phyloP scores from a whole-genome alignment of 2,888 invertebrate genomes.

The Leistus spinibarbis region DNA sequence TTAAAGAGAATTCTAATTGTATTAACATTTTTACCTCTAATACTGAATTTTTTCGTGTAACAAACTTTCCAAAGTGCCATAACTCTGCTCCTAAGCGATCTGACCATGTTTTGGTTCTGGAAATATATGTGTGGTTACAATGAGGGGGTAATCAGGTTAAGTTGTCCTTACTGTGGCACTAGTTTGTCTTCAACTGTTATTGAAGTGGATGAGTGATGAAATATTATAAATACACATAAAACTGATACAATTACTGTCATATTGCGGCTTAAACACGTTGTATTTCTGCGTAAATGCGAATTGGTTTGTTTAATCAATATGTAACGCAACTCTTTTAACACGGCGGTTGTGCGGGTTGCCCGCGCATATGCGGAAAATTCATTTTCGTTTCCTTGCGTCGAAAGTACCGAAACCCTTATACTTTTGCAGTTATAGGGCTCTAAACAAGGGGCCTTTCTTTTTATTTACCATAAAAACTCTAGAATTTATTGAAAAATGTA shows the following conservation, averaged over 20 bases:
- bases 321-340: too few species aligned
- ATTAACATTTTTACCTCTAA: constrained; percentile 80
- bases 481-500: too few species aligned
- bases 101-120: constrained; percentile 81
- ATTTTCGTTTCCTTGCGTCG: too few species aligned
- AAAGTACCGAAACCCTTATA: too few species aligned
- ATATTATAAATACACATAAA: neutral
- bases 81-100: constrained; percentile 80
- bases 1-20: neutral
- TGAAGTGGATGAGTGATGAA: neutral
- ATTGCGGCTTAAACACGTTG: too few species aligned
- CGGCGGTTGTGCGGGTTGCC: too few species aligned
- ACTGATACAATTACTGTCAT: neutral
- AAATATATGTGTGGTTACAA: too few species aligned
- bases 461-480: too few species aligned
- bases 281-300: too few species aligned
- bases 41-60: constrained; percentile 78
- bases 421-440: too few species aligned
- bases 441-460: too few species aligned
- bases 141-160: neutral
- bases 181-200: neutral
- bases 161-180: neutral
- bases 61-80: constrained; percentile 79
- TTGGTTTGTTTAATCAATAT: too few species aligned
- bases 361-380: neutral